Evolutionary conservation across 53 echinoderm and acorn worm species (phyloP).

Genomic region (Mesocentrotus franciscanus): DNA sequence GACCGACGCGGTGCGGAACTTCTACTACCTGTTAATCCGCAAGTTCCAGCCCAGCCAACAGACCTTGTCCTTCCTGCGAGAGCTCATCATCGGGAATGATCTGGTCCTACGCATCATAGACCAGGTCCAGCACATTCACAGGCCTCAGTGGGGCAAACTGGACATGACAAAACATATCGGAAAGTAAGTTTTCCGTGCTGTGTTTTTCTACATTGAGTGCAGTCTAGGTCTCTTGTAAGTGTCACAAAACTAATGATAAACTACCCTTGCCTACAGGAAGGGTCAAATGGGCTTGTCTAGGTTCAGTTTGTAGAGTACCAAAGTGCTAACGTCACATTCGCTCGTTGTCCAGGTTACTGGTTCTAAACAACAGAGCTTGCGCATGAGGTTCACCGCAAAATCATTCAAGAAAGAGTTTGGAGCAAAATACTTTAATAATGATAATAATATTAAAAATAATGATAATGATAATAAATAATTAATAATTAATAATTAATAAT

Average conservation of each 20-base stretch:
- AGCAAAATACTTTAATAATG: no score
- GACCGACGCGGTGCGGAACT: slow-evolving; percentile 68
- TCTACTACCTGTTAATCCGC: slow-evolving; percentile 85
- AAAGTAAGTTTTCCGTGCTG: slow-evolving; percentile 52
- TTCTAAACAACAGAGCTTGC: no score
- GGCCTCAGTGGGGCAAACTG: slow-evolving; percentile 63
- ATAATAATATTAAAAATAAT: no score
- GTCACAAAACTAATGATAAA: neutral
- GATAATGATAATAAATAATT: no score
- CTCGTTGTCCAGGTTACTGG: no score
- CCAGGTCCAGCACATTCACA: slow-evolving; percentile 69
- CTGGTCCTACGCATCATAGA: slow-evolving; percentile 77
- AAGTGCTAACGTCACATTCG: no score
- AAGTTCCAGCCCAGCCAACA: slow-evolving; percentile 81
- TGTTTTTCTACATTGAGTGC: neutral
- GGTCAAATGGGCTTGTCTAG: no score
- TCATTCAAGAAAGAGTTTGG: no score
- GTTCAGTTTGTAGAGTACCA: no score
- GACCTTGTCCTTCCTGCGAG: slow-evolving; percentile 84
- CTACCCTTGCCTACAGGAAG: no score
- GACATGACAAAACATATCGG: slow-evolving; percentile 68
- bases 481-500: no score
- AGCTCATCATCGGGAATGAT: slow-evolving; percentile 80
- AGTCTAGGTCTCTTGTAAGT: neutral
- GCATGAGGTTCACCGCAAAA: no score